Evolutionary conservation across 2,797 vertebrate genomes (phyloP), one percentile per base, ranked within the genome.

Genomic region (Urocyon cinereoargenteus): DNA sequence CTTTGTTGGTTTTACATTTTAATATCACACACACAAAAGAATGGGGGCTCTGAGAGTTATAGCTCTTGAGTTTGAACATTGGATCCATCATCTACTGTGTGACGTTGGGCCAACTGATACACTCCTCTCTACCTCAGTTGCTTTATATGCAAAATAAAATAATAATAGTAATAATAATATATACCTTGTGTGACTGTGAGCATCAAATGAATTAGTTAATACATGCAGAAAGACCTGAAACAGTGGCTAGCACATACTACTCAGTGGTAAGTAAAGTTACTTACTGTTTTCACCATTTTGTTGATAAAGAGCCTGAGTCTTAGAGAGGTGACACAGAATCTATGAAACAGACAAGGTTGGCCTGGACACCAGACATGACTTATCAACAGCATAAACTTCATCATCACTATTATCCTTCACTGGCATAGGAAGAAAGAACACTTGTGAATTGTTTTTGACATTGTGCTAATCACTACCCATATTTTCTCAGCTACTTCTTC

Each of bases 401-500:
- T 14, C 66, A n/a, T 24, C 18, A 21, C 7, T 49, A 1, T 57
- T 77, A 16, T 68, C 53, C 55, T n/a, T 75, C 49, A 21, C 14
- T 31, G 49, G 34, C 82, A 34, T 8, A 2, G 55, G 64, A 34
- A 81, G 28, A 28, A 82, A 57, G 83, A 10, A 12, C 36, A 73
- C 31, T 64, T 40, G 45, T 19, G 24, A 89, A 62, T 18, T 18
- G 1, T 59, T 75, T 45, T 75, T 91, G 75, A 86, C 28, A 55
- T 28, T 57, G 3, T 45, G 40, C 13, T 94, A n/a, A 87, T 51
- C 13, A 11, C 21, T n/a, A 28, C 31, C 16, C 36, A n/a, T n/a
- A 83, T 83, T 77, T 92, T 66, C 77, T 81, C 66, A 66, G 5
- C 75, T 66, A 87, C 66, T 49, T 57, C 49, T 95, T 91, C 75